Base-by-base conservation (phyloP, 2,113 vertebrate genomes). In the Melospiza melodia region DNA sequence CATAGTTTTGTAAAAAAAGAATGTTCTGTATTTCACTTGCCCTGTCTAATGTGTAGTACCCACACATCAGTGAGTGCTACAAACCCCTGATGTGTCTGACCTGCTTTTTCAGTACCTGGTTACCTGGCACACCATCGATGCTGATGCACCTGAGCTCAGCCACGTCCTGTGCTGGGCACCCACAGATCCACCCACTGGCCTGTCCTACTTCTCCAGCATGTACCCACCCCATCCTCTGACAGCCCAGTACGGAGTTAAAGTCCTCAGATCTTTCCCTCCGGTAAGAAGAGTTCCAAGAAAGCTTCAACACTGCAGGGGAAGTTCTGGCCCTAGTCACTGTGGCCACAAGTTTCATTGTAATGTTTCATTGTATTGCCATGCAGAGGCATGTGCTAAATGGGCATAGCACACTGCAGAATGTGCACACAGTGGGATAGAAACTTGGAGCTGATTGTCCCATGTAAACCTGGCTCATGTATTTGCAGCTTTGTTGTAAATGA, bases 161-260 rank as follows among this genome's bases (percentile, higher is more conserved):
- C 99, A 99, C 1, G 98, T 99, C 73, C 97, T 99, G 33, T 99
- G 98, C 95, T 99, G 99, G 99, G 99, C 99, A 4, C 98, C 99
- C 1, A 99, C 98, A 5, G 99, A 99, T 95, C 99, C 99, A 2
- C 99, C 99, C 18, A 99, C 99, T 0, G 99, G 99, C 76, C 98
- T 99, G n/a, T 99, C 99, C 51, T 99, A 99, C 97, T 99, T 99
- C 97, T 99, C 99, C 81, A 99, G 99, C 98, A 98, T 99, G 98
- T 99, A 99, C 76, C 99, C 99, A 1, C 99, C 99, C 11, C 99
- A 99, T 95, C 99, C 99, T 4, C 98, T 99, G 90, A 99, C 99
- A 1, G 99, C 99, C 2, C 99, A 99, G 94, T 99, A 99, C 0
- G 99, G 99, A 8, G 99, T 99, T 78, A 99, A 99, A 98, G 99